These are phyloP conservation scores for Colossoma macropomum DNA, from an alignment of 2,113 vertebrate genomes.

Conservation along the genomic window DNA sequence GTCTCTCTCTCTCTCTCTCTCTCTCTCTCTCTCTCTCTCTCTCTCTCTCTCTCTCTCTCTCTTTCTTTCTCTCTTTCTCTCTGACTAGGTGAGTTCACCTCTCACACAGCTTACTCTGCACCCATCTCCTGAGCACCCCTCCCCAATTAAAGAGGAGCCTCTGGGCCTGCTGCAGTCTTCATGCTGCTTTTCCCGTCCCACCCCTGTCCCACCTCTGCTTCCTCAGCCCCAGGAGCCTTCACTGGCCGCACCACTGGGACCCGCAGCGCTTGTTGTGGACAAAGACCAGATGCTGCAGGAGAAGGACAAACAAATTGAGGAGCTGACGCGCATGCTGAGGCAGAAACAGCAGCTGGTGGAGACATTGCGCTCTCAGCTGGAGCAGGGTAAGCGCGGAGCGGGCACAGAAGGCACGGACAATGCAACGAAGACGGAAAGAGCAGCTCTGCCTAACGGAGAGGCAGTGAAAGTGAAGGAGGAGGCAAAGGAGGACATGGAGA, in stretches of 20 bases:
- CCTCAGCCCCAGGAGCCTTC: constrained; percentile 41
- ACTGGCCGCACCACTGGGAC: constrained; percentile 33
- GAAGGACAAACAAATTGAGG: constrained; percentile 96
- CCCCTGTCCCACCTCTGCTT: constrained; percentile 18
- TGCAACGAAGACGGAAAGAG: constrained; percentile 63
- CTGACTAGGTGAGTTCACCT: constrained; percentile 83
- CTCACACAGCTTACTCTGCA: constrained; percentile 92
- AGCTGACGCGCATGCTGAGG: constrained; percentile 91
- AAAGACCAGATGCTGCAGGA: constrained; percentile 98
- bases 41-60: constrained; percentile 10
- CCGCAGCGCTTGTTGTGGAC: constrained; percentile 68
- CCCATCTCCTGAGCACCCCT: constrained; percentile 73
- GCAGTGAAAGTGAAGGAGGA: constrained; percentile 72
- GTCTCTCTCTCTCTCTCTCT: constrained; percentile 3
- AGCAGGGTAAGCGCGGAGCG: constrained; percentile 82
- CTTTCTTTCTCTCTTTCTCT: too few relatives aligned
- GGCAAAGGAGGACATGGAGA: constrained; percentile 65
- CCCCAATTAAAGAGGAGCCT: constrained; percentile 86
- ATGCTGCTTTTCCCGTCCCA: constrained; percentile 63
- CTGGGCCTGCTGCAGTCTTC: constrained; percentile 52
- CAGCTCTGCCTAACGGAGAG: constrained; percentile 63
- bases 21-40: too few relatives aligned
- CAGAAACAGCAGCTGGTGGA: constrained; percentile 97
- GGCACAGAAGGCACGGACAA: constrained; percentile 18
- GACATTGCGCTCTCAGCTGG: constrained; percentile 89